Evolutionary conservation across 2,113 vertebrate genomes (phyloP).

Genomic region (Bubo blakistoni): DNA sequence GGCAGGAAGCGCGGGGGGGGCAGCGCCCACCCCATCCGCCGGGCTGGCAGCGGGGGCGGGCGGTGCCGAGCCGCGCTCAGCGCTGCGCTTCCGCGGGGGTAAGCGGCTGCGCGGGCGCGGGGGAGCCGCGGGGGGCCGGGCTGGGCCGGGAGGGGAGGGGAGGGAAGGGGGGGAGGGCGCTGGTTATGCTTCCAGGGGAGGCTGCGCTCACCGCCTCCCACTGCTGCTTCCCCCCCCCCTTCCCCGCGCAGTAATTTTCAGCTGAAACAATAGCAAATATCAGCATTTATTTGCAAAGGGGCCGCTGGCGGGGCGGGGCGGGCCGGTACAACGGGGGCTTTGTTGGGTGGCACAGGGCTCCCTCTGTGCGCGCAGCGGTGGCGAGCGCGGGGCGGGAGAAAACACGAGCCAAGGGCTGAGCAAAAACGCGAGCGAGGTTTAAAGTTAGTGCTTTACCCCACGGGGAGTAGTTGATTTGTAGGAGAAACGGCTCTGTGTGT

Average conservation of each 20-base stretch:
- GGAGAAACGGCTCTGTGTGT: background rate
- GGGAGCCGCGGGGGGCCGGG: background rate
- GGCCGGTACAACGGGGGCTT: conserved; percentile 3
- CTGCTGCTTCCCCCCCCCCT: no score
- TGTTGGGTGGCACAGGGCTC: background rate
- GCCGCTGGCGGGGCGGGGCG: background rate
- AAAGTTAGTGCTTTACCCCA: background rate
- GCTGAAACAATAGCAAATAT: conserved; percentile 18
- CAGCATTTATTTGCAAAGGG: background rate
- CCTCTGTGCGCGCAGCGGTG: background rate
- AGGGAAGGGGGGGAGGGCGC: background rate
- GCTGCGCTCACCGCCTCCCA: background rate
- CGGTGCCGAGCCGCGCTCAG: background rate
- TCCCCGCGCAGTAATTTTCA: background rate
- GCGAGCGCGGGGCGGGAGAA: background rate
- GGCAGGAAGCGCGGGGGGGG: background rate
- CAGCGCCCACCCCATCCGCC: conserved; percentile 16
- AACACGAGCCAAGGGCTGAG: rapidly evolving
- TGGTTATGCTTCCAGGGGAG: background rate
- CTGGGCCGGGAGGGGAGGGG: background rate
- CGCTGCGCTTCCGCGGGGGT: conserved; percentile 8
- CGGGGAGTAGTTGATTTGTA: background rate
- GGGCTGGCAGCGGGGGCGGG: background rate
- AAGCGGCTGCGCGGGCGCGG: conserved; percentile 1
- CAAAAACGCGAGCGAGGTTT: background rate